phyloP scores from a whole-genome alignment of 2,113 vertebrate genomes.

The Hirundichthys speculiger region DNA sequence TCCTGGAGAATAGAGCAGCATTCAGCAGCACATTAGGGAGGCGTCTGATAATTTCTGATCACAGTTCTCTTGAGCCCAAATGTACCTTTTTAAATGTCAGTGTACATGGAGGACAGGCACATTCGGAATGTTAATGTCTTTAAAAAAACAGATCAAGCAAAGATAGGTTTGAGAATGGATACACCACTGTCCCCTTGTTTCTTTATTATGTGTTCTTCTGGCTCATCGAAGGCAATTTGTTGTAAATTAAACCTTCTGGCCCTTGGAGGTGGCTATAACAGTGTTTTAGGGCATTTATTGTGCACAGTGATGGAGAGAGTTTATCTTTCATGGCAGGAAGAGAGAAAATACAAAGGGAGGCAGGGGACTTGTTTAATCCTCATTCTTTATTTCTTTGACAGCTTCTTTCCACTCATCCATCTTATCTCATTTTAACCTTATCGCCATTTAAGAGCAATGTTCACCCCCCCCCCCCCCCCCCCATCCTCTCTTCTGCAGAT shows the following conservation, averaged over 20 bases:
- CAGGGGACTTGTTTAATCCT: conserved; percentile 11
- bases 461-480: background rate
- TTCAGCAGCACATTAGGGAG: conserved; percentile 33
- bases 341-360: conserved; percentile 8
- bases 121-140: conserved; percentile 13
- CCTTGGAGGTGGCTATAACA: conserved; percentile 28
- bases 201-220: conserved; percentile 15
- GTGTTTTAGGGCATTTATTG: conserved; percentile 40
- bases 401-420: conserved; percentile 7
- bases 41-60: conserved; percentile 22
- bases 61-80: conserved; percentile 12
- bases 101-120: conserved; percentile 13
- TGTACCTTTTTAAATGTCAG: conserved; percentile 44
- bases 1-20: conserved; percentile 10
- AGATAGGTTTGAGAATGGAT: conserved; percentile 18
- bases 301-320: conserved; percentile 28
- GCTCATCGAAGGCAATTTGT: conserved; percentile 33
- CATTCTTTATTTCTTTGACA: conserved; percentile 9
- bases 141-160: conserved; percentile 9
- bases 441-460: background rate
- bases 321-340: conserved; percentile 13
- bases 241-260: conserved; percentile 41
- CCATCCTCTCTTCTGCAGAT: conserved; percentile 75
- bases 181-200: conserved; percentile 19
- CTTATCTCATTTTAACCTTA: background rate